Percentiles rank a stretch among this genome's conserved stretches.
phyloP scores from a whole-genome alignment of 1,140 invertebrate species.

The Atta texana region DNA sequence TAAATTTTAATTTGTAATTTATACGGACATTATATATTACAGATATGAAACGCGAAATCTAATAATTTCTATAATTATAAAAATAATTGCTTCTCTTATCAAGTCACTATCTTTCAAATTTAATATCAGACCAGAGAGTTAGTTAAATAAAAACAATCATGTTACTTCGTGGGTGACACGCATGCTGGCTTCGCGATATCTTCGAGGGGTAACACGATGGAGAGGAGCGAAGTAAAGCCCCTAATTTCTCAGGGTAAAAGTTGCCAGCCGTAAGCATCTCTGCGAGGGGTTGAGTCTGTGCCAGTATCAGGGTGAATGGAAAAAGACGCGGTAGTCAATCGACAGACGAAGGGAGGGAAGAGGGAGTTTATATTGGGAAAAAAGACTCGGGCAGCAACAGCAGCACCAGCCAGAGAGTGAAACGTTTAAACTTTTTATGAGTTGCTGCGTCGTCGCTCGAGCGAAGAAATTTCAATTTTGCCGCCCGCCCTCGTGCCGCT shows the following conservation, averaged over 20 bases:
- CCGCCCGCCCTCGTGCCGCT: slow-evolving; percentile 70
- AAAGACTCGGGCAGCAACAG: slow-evolving; percentile 74
- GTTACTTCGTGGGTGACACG: slow-evolving; percentile 27
- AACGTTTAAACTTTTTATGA: slow-evolving; percentile 86
- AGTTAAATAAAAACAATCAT: slow-evolving; percentile 45
- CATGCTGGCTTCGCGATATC: slow-evolving; percentile 67
- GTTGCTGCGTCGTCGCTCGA: slow-evolving; percentile 85
- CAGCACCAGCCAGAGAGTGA: slow-evolving; percentile 79
- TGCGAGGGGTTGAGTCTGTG: slow-evolving; percentile 55
- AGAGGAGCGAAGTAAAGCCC: slow-evolving; percentile 82
- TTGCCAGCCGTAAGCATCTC: slow-evolving; percentile 84
- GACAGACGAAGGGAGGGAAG: slow-evolving; percentile 74
- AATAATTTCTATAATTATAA: not conserved
- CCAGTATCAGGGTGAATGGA: slow-evolving; percentile 69
- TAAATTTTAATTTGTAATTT: slow-evolving; percentile 1
- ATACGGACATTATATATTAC: not conserved
- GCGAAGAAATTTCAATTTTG: slow-evolving; percentile 86
- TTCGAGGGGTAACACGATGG: slow-evolving; percentile 45
- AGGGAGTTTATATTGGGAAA: slow-evolving; percentile 85
- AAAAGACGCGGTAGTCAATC: slow-evolving; percentile 83
- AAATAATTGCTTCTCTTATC: not conserved
- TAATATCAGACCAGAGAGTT: slow-evolving; percentile 13
- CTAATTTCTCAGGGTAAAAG: slow-evolving; percentile 86
- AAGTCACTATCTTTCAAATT: not conserved
- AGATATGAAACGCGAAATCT: not conserved